Evolutionary conservation across 2,113 vertebrate genomes (phyloP), one percentile per base, ranked within the genome.

Genomic region (Rhinolophus sinicus): DNA sequence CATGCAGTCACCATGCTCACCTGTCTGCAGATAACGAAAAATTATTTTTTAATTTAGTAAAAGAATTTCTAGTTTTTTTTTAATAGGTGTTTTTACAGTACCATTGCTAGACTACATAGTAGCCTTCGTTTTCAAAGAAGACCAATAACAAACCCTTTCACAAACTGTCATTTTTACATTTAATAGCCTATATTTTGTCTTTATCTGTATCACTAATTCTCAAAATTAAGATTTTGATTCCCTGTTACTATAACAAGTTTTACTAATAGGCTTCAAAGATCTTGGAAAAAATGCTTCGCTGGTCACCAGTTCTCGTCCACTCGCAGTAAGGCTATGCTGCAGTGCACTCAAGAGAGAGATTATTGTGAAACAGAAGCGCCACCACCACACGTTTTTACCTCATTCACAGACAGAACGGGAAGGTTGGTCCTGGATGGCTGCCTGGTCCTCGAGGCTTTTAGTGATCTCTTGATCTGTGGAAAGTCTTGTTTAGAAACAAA

Each of bases 391-490:
- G 0, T 80, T 60, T 52, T 98, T 98, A 99, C 99, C 99, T 98
- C 93, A 75, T 96, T 98, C 88, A 98, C 98, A 9, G 98, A 98
- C 50, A 98, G 98, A 10, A 97, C 88, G 0, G 99, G 99, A 90
- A 99, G 99, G 93, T 99, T 99, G 69, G 99, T 96, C 98, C 99
- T 99, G 30, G 99, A 99, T 0, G 99, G 99, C 92, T 99, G 99
- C 97, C 99, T 99, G 50, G 99, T 99, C 97, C 99, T 98, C 0
- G 99, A 99, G 85, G 99, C 99, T 97, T 99, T 99, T 0, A 98
- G 99, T 35, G 98, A 98, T 86, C 99, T 98, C 97, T 99, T 99
- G 40, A 98, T 98, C 47, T 98, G 83, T 0, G 98, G 97, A 8
- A 97, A 72, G 92, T 47, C 97, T 6, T 98, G 97, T 92, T 99